Base-by-base conservation (phyloP, 2,113 vertebrate species). In the Perognathus longimembris region DNA sequence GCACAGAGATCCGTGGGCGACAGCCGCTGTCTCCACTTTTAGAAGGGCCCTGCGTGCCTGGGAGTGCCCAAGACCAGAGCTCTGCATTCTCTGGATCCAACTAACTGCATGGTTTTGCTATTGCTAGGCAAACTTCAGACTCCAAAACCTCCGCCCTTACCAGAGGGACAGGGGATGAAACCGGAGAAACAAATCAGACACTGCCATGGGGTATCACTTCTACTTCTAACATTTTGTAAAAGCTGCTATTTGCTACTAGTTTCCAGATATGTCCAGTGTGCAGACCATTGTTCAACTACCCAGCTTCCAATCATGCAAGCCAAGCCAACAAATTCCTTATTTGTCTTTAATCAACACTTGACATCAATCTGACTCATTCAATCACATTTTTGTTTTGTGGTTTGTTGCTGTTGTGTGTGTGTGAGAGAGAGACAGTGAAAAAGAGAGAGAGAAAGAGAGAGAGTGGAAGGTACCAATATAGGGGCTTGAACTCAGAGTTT, bases 1-100 rank as follows among this genome's bases (percentile, higher is more conserved):
- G 66, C 95, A 88, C 78, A 78, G 95, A 71, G 97, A 94, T 92
- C 83, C 87, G 93, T 59, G 81, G 32, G 1, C 38, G 45, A 96
- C 96, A 97, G 97, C 93, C 96, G 20, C 92, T 32, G 76, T 2
- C 10, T 91, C 94, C 75, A 21, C 94, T 96, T 85, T 85, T 95
- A 97, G 96, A 96, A 92, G 76, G 2, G 18, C 73, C 69, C 34
- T 50, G 0, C 1, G 0, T 93, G 92, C 88, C 85, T 64, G 84
- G 87, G 73, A 45, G 20, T 34, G 42, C 40, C 0, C 4, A 70
- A 80, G 26, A 85, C 34, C 63, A 11, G 54, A 28, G 1, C 11
- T 0, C 22, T 74, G 73, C 26, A 7, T 36, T 91, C 89, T 84
- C 88, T 11, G 3, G 42, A 69, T 73, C 83, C 30, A 0, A 1